A percentile compares a stretch with the other conserved stretches of the same genome.
These are phyloP conservation scores for Protaetia brevitarsis DNA, from an alignment of 1,140 invertebrate genomes.

Conservation along the genomic window DNA sequence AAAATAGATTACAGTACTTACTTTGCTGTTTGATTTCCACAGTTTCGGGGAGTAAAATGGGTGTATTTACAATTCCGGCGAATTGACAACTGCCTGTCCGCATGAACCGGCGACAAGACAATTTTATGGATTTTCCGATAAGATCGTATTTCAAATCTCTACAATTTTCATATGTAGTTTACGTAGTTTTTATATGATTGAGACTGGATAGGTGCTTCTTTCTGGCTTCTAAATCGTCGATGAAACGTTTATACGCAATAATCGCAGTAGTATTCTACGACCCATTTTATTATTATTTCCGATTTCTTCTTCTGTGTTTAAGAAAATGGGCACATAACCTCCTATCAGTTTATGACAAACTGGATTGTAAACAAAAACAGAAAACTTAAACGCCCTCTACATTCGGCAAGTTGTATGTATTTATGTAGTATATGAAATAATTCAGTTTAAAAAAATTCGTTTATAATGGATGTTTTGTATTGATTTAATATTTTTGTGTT, in stretches of 20 bases:
- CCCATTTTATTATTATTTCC: slow-evolving; percentile 52
- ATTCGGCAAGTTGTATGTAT: too few species aligned
- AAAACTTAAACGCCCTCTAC: too few species aligned
- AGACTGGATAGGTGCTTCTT: slow-evolving; percentile 64
- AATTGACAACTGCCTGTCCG: slow-evolving; percentile 59
- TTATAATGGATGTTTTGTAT: too few species aligned
- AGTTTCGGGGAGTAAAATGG: slow-evolving; percentile 59
- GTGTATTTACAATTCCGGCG: slow-evolving; percentile 61
- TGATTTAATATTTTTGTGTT: too few species aligned
- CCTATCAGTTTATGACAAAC: too few species aligned
- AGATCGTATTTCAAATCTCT: slow-evolving; percentile 62
- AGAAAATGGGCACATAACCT: too few species aligned
- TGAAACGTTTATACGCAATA: slow-evolving; percentile 68
- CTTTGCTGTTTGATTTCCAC: slow-evolving; percentile 54
- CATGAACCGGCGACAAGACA: slow-evolving; percentile 56
- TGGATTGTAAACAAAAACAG: too few species aligned
- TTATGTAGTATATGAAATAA: too few species aligned
- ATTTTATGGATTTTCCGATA: slow-evolving; percentile 58
- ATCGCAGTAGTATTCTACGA: slow-evolving; percentile 65
- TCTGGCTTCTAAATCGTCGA: slow-evolving; percentile 58
- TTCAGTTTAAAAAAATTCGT: too few species aligned
- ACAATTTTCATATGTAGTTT: slow-evolving; percentile 58
- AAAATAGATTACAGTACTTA: slow-evolving; percentile 40
- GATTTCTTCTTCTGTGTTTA: too few species aligned
- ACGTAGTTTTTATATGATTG: slow-evolving; percentile 58